Percentiles rank a stretch among this genome's conserved stretches.
phyloP scores from a whole-genome alignment of 2,888 invertebrate species.

The Trachelus iudaicus region DNA sequence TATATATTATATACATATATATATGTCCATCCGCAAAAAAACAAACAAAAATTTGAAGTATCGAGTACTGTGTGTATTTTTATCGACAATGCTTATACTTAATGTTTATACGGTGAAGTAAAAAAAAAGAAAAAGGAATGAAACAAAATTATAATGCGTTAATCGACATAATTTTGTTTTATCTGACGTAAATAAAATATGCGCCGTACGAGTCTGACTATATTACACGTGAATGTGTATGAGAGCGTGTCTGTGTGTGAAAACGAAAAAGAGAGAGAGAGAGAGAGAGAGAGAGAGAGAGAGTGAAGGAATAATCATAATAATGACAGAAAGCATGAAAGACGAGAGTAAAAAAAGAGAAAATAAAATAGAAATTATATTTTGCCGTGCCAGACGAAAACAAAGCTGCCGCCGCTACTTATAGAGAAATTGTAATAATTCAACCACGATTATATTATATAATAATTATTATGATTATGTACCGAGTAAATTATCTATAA shows the following conservation, averaged over 20 bases:
- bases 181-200: conserved; percentile 16
- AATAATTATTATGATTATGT: conserved; percentile 45
- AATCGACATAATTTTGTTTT: conserved; percentile 16
- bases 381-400: conserved; percentile 36
- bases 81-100: conserved; percentile 3
- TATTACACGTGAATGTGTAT: neutral
- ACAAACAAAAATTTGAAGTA: neutral
- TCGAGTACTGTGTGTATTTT: conserved; percentile 10
- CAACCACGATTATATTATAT: conserved; percentile 31
- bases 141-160: neutral
- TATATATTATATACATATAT: neutral
- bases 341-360: conserved; percentile 5
- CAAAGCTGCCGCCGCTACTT: conserved; percentile 50
- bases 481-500: conserved; percentile 56
- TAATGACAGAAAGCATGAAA: neutral
- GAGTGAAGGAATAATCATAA: conserved; percentile 14
- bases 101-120: conserved; percentile 1
- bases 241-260: neutral
- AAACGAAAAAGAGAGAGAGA: neutral
- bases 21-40: neutral
- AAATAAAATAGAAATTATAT: conserved; percentile 18
- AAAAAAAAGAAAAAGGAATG: neutral
- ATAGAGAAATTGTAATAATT: conserved; percentile 45
- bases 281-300: neutral
- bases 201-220: conserved; percentile 11